Evolutionary conservation across 2,888 invertebrate species (phyloP).

Genomic region (Isotomurus palustris): DNA sequence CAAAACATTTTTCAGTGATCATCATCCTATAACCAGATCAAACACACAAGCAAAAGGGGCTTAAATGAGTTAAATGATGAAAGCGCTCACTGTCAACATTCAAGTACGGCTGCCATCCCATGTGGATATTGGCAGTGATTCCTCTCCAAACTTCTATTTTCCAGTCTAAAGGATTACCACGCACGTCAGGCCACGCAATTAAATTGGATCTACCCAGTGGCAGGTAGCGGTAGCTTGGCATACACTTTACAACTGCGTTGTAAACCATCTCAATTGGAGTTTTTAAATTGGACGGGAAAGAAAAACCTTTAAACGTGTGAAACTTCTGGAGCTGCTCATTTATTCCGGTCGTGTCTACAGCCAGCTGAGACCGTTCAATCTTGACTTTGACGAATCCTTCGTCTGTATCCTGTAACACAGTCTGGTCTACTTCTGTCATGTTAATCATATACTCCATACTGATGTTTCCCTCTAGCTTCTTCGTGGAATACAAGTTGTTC

Average conservation of each 20-base stretch:
- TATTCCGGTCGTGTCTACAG: neutral
- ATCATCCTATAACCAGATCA: neutral
- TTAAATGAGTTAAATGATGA: neutral
- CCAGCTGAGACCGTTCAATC: neutral
- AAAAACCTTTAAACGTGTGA: constrained; percentile 5
- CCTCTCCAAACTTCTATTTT: constrained; percentile 13
- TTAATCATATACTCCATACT: neutral
- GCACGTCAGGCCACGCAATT: neutral
- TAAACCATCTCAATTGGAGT: constrained; percentile 8
- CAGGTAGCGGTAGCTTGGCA: constrained; percentile 14
- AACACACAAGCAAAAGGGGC: neutral
- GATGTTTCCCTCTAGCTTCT: constrained; percentile 7
- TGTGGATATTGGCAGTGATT: constrained; percentile 16
- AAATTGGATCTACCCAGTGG: constrained; percentile 19
- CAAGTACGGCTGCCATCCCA: constrained; percentile 30
- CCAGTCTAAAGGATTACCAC: constrained; percentile 6
- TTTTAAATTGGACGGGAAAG: neutral
- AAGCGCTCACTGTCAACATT: constrained; percentile 19
- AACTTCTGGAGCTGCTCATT: neutral
- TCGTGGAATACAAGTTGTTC: constrained; percentile 16
- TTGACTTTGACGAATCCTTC: constrained; percentile 1
- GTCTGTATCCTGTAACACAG: neutral
- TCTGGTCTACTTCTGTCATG: constrained; percentile 9
- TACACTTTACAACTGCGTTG: constrained; percentile 18
- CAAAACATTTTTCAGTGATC: neutral